phyloP scores from a whole-genome alignment of 2,888 invertebrate species.

The Junonia oenone region DNA sequence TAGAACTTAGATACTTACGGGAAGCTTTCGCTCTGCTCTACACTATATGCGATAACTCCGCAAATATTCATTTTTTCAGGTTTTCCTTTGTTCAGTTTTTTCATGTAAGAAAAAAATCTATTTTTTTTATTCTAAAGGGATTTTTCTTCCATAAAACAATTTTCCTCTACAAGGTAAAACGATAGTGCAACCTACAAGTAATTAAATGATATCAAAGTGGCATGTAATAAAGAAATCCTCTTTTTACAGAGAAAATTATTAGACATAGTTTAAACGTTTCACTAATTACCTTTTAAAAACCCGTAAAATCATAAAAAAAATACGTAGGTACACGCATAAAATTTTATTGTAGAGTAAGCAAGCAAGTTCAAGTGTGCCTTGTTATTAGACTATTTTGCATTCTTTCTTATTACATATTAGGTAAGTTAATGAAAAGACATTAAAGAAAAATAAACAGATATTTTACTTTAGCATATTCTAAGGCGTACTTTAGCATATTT shows the following conservation, averaged over 20 bases:
- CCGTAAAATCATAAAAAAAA: neutral
- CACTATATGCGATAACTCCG: no score
- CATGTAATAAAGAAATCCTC: neutral
- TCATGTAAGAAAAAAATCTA: no score
- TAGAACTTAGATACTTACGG: no score
- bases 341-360: neutral
- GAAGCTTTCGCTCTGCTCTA: no score
- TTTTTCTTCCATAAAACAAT: no score
- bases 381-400: constrained; percentile 11
- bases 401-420: constrained; percentile 8
- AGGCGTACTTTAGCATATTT: no score
- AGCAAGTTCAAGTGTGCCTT: constrained; percentile 1
- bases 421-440: constrained; percentile 1
- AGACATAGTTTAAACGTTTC: neutral
- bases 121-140: no score
- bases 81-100: no score
- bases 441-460: neutral
- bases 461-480: neutral
- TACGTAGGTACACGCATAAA: no score
- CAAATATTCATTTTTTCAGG: no score
- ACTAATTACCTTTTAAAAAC: neutral
- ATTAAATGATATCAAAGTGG: neutral
- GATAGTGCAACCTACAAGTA: no score
- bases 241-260: neutral
- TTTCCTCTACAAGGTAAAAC: no score